Evolutionary conservation across 2,797 vertebrate species (phyloP).

Genomic region (Chelidonichthys spinosus): DNA sequence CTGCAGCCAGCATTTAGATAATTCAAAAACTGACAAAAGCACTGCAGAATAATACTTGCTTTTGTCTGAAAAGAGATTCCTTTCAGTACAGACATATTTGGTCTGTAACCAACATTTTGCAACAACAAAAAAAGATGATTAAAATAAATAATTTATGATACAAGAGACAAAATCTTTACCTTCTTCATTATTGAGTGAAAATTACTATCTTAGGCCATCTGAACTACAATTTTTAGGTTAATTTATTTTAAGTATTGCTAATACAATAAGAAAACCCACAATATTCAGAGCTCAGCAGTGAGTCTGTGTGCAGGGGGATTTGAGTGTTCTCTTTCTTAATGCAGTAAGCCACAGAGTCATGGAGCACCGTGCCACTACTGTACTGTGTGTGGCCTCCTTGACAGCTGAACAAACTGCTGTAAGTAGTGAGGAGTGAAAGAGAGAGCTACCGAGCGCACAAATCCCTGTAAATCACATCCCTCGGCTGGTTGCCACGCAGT

Average conservation of each 20-base stretch:
- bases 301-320: slow-evolving; percentile 19
- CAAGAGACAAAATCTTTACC: not conserved
- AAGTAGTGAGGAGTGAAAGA: slow-evolving; percentile 47
- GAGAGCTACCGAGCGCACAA: slow-evolving; percentile 40
- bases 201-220: not conserved
- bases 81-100: not conserved
- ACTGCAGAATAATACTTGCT: not conserved
- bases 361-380: slow-evolving; percentile 25
- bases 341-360: slow-evolving; percentile 44
- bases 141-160: not conserved
- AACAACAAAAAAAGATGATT: too few relatives aligned
- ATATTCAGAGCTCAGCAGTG: slow-evolving; percentile 7
- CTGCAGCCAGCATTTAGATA: slow-evolving; percentile 8
- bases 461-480: slow-evolving; percentile 69
- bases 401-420: slow-evolving; percentile 75
- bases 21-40: slow-evolving; percentile 2
- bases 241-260: not conserved
- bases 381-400: slow-evolving; percentile 49
- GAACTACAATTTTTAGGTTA: not conserved
- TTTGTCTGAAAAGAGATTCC: not conserved
- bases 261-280: not conserved
- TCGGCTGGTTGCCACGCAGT: slow-evolving; percentile 62
- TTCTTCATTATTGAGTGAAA: not conserved
- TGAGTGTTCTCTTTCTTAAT: slow-evolving; percentile 31
- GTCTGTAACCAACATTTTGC: not conserved